Evolutionary conservation across 1,140 invertebrate species (phyloP).

Genomic region (Rhopalosiphum padi): DNA sequence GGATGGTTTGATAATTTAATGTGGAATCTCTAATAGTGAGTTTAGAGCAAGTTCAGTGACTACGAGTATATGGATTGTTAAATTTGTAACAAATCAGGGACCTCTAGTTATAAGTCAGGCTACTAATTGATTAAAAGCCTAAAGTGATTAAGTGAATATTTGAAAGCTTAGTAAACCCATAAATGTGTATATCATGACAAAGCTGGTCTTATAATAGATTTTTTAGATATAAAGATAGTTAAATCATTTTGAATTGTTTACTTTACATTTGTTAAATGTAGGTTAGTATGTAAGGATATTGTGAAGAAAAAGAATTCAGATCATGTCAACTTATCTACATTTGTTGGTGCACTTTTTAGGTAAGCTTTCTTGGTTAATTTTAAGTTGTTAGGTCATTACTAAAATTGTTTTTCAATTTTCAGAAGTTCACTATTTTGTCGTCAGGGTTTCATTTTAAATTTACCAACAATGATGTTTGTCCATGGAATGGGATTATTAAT

Average conservation of each 20-base stretch:
- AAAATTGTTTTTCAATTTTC: neutral
- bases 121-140: too few relatives aligned
- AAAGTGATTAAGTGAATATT: too few relatives aligned
- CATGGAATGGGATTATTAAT: slow-evolving; percentile 26
- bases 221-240: neutral
- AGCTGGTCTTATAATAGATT: too few relatives aligned
- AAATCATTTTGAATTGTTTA: neutral
- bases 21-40: too few relatives aligned
- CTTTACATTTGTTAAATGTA: neutral
- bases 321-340: slow-evolving; percentile 1
- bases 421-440: slow-evolving; percentile 50
- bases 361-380: neutral
- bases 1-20: too few relatives aligned
- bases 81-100: too few relatives aligned
- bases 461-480: slow-evolving; percentile 3
- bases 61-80: too few relatives aligned
- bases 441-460: slow-evolving; percentile 22
- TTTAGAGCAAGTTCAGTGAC: too few relatives aligned
- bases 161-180: too few relatives aligned
- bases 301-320: slow-evolving; percentile 10
- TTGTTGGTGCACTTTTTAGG: slow-evolving; percentile 41
- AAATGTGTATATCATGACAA: too few relatives aligned
- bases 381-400: neutral
- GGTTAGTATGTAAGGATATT: slow-evolving; percentile 44
- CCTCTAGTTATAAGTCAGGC: too few relatives aligned